A percentile compares a stretch with the other conserved stretches of the same genome.
Conservation (phyloP, 2,888 invertebrate genomes). For the Sphaerophoria rueppellii region DNA sequence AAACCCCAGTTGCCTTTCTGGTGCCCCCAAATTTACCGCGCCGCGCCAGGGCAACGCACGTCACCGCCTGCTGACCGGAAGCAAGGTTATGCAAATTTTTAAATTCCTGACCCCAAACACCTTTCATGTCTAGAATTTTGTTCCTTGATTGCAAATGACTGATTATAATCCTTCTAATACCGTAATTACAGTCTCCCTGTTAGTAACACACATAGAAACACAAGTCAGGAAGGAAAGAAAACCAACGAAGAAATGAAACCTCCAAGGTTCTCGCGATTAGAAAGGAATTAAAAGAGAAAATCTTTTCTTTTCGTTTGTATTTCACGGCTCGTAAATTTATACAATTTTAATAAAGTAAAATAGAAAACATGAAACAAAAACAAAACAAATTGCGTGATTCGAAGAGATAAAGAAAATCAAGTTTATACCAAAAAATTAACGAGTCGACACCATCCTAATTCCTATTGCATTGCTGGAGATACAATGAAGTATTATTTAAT, state of each 20-base stretch:
- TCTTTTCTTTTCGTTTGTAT: constrained; percentile 11
- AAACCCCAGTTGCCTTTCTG: no score
- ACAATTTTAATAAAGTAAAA: constrained; percentile 32
- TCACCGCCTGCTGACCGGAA: no score
- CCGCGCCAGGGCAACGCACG: no score
- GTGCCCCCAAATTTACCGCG: no score
- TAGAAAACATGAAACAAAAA: not conserved
- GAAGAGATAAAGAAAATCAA: constrained; percentile 28
- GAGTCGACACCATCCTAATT: constrained; percentile 22
- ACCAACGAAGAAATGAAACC: not conserved
- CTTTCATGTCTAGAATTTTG: constrained; percentile 18
- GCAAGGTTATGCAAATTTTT: constrained; percentile 44
- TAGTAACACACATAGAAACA: not conserved
- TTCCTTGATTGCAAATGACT: constrained; percentile 21
- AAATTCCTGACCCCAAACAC: constrained; percentile 7
- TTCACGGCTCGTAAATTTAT: constrained; percentile 59
- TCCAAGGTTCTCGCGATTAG: not conserved
- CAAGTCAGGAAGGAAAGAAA: not conserved
- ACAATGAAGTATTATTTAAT: not conserved
- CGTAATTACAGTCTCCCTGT: constrained; percentile 22
- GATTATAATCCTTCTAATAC: constrained; percentile 42
- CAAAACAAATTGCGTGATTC: constrained; percentile 40
- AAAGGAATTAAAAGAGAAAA: not conserved
- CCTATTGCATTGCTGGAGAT: constrained; percentile 22
- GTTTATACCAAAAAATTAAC: constrained; percentile 29